phyloP scores from a whole-genome alignment of 1,140 invertebrate species.

The Microplitis demolitor region DNA sequence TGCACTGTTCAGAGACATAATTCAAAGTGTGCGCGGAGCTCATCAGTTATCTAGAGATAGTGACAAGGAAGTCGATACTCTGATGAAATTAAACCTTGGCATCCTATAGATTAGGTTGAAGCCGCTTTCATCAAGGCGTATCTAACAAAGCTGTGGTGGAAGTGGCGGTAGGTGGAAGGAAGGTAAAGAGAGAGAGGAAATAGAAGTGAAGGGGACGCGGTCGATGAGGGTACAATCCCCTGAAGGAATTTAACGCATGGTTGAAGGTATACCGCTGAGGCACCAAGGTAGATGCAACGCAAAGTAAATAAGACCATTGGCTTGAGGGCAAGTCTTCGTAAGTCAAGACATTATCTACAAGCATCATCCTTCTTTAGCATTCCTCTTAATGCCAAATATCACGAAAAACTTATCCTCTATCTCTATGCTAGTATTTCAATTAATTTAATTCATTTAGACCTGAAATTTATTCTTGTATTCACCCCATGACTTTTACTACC shows the following conservation, averaged over 20 bases:
- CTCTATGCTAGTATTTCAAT: neutral
- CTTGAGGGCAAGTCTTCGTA: constrained; percentile 14
- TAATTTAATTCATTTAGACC: constrained; percentile 15
- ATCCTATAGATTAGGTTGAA: constrained; percentile 1
- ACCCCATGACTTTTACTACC: neutral
- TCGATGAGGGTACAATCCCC: constrained; percentile 45
- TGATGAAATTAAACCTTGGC: constrained; percentile 17
- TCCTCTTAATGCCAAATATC: constrained; percentile 6
- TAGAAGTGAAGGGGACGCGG: constrained; percentile 3
- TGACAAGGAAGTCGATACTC: neutral
- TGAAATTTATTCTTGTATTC: neutral
- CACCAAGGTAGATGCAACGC: constrained; percentile 24
- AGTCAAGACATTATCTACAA: neutral
- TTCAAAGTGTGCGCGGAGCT: too few relatives aligned
- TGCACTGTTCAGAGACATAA: too few relatives aligned
- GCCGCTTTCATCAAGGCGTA: constrained; percentile 6
- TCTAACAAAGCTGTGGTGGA: neutral
- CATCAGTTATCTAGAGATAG: too few relatives aligned
- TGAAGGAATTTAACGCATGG: constrained; percentile 57
- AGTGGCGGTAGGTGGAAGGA: constrained; percentile 1
- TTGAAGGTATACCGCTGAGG: constrained; percentile 45
- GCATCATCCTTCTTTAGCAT: neutral
- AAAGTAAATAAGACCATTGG: constrained; percentile 48
- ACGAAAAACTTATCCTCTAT: neutral
- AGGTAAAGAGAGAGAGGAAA: constrained; percentile 4